phyloP scores from a whole-genome alignment of 2,888 invertebrate species.

The Volucella inflata region DNA sequence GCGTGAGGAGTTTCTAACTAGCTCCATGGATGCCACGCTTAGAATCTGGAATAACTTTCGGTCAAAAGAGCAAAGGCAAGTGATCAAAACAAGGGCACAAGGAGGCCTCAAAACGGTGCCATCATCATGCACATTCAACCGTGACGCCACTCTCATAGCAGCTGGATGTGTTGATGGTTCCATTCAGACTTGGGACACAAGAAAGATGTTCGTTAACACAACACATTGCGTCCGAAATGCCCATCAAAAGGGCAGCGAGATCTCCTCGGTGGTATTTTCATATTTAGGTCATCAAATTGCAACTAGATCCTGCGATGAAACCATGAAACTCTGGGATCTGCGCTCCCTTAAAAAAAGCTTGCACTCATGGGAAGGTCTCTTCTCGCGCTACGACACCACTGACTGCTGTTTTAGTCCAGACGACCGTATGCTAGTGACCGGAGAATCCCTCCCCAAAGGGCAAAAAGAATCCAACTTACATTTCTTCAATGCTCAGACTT shows the following conservation, averaged over 20 bases:
- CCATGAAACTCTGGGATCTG: constrained; percentile 97
- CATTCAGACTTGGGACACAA: constrained; percentile 97
- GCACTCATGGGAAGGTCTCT: constrained; percentile 88
- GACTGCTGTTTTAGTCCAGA: constrained; percentile 93
- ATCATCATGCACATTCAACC: constrained; percentile 91
- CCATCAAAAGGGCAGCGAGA: constrained; percentile 91
- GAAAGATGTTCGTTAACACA: constrained; percentile 95
- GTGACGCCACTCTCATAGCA: constrained; percentile 94
- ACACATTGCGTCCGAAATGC: constrained; percentile 90
- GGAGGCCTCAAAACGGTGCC: constrained; percentile 95
- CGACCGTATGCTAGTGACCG: constrained; percentile 94
- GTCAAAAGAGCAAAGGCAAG: constrained; percentile 90
- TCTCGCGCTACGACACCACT: constrained; percentile 93
- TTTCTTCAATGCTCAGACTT: constrained; percentile 92
- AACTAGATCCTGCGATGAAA: constrained; percentile 95
- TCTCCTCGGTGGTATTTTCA: constrained; percentile 93
- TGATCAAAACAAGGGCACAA: constrained; percentile 94
- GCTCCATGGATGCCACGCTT: constrained; percentile 96
- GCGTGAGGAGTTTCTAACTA: constrained; percentile 96
- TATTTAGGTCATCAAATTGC: constrained; percentile 88
- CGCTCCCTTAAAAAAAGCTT: constrained; percentile 92
- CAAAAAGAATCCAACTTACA: constrained; percentile 88
- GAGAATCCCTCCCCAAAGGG: constrained; percentile 90
- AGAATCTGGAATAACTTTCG: constrained; percentile 95
- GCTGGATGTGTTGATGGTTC: constrained; percentile 96